Conservation (phyloP, 2,888 invertebrate genomes). For the Athalia cordata region DNA sequence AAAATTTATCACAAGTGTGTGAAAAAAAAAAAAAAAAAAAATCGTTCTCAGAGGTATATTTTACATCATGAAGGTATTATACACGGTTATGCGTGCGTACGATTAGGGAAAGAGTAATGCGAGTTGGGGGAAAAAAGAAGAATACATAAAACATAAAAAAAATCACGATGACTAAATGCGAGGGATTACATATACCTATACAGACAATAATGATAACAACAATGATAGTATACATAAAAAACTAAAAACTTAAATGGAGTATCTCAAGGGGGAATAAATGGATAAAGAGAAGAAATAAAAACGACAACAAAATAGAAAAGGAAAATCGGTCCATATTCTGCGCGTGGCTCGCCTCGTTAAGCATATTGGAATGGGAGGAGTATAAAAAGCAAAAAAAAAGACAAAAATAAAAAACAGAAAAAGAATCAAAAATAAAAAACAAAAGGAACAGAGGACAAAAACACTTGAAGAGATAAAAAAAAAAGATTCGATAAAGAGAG, state of each 20-base stretch:
- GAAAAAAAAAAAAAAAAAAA: background rate
- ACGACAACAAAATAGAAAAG: background rate
- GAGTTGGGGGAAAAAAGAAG: too few species aligned
- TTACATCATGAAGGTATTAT: too few species aligned
- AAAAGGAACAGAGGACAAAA: background rate
- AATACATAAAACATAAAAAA: too few species aligned
- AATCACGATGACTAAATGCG: too few species aligned
- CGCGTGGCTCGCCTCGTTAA: slow-evolving; percentile 66
- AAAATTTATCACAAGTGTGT: too few species aligned
- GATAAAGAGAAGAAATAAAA: background rate
- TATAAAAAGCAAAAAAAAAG: background rate
- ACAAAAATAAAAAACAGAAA: background rate
- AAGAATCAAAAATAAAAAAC: background rate
- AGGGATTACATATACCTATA: too few species aligned
- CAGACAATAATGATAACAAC: too few species aligned
- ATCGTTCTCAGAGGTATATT: too few species aligned
- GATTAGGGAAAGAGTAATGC: too few species aligned
- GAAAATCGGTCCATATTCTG: slow-evolving; percentile 63
- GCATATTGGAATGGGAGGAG: slow-evolving; percentile 54
- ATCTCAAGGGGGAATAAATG: slow-evolving; percentile 7
- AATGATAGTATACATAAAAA: too few species aligned
- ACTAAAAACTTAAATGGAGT: background rate
- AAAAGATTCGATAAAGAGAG: background rate
- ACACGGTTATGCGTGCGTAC: too few species aligned
- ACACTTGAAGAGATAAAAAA: background rate